These are phyloP conservation scores for Leucophenga varia DNA, from an alignment of 1,140 invertebrate species.

Conservation along the genomic window DNA sequence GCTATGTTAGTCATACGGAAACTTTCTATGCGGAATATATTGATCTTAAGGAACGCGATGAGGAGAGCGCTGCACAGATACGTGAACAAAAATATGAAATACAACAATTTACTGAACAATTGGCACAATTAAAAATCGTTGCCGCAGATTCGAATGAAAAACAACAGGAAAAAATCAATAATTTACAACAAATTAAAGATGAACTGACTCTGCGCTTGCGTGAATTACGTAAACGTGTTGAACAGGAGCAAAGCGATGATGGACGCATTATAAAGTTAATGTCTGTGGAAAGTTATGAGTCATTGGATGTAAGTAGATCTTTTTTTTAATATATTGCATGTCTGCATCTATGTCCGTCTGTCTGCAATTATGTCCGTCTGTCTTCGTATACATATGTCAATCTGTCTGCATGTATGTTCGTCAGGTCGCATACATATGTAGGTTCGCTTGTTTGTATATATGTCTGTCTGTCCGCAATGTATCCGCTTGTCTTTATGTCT, in stretches of 20 bases:
- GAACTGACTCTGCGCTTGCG: constrained; percentile 30
- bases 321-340: neutral
- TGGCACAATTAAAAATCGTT: constrained; percentile 36
- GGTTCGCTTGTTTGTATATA: no score
- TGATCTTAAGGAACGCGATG: constrained; percentile 50
- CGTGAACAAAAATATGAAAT: constrained; percentile 44
- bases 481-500: neutral
- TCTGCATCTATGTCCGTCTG: neutral
- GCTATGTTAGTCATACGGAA: constrained; percentile 46
- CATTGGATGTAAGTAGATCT: constrained; percentile 24
- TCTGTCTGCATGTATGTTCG: neutral
- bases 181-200: constrained; percentile 35
- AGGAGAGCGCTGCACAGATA: constrained; percentile 41
- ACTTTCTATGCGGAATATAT: constrained; percentile 50
- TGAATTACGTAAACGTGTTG: constrained; percentile 33
- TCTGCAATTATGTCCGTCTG: constrained; percentile 7
- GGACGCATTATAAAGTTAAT: constrained; percentile 35
- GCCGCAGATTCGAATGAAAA: constrained; percentile 34
- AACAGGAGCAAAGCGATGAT: constrained; percentile 27
- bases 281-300: constrained; percentile 40
- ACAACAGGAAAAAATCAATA: constrained; percentile 35
- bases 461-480: no score
- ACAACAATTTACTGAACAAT: constrained; percentile 33
- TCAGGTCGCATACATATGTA: constrained; percentile 5
- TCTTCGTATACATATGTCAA: neutral